A percentile compares a stretch with the other conserved stretches of the same genome.
phyloP scores from a whole-genome alignment of 2,888 invertebrate species.

The Stenotaenia linearis region DNA sequence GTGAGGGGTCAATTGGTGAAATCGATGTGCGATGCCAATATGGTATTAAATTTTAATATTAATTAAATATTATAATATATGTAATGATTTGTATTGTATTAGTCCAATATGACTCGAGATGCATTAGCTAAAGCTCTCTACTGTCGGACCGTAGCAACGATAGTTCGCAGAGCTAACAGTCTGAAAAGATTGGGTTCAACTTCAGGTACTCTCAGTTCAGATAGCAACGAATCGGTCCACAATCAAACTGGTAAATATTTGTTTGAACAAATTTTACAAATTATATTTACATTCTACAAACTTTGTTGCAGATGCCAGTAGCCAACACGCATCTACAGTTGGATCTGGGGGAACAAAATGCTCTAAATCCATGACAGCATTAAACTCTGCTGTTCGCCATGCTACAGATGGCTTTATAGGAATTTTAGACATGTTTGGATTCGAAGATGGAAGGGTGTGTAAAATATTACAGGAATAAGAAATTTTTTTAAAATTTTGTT shows the following conservation, averaged over 20 bases:
- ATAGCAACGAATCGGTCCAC: constrained; percentile 86
- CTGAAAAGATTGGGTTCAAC: constrained; percentile 74
- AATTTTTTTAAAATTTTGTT: too few species aligned
- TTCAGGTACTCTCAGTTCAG: constrained; percentile 76
- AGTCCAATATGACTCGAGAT: constrained; percentile 81
- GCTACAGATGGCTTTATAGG: constrained; percentile 93
- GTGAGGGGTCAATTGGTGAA: constrained; percentile 72
- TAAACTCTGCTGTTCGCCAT: constrained; percentile 86
- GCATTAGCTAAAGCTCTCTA: constrained; percentile 86
- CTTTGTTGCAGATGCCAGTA: constrained; percentile 55
- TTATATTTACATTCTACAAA: not conserved
- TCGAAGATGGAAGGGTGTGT: constrained; percentile 77
- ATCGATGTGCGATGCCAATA: constrained; percentile 74
- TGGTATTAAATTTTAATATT: constrained; percentile 50
- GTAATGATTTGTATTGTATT: constrained; percentile 38
- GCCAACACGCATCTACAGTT: constrained; percentile 77
- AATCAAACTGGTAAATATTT: constrained; percentile 60
- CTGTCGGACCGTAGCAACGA: constrained; percentile 88
- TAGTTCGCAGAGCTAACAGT: constrained; percentile 86
- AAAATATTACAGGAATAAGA: not conserved
- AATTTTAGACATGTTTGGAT: constrained; percentile 94
- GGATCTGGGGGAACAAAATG: constrained; percentile 67
- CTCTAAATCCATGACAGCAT: constrained; percentile 76
- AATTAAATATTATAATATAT: not conserved
- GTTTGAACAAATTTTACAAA: not conserved